A percentile compares a stretch with the other conserved stretches of the same genome.
These are phyloP conservation scores for Eustalomyia histrio DNA, from an alignment of 2,888 invertebrate species.

Conservation along the genomic window DNA sequence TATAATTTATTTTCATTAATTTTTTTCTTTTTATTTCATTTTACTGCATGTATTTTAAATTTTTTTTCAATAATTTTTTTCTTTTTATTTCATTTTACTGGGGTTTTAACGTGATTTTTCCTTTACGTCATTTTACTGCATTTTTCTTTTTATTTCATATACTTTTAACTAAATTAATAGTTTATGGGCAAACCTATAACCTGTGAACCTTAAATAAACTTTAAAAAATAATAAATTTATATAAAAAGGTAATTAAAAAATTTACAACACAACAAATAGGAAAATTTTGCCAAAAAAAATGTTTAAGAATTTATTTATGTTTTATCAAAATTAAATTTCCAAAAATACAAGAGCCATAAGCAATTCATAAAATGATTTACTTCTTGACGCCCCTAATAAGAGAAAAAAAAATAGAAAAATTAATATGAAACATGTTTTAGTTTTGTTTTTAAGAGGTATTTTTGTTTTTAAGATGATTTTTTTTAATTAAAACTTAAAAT, in stretches of 20 bases:
- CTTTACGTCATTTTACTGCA: not conserved
- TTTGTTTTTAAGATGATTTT: constrained; percentile 42
- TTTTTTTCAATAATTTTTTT: not conserved
- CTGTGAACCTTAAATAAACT: constrained; percentile 7
- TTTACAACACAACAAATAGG: not conserved
- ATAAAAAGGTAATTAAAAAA: not conserved
- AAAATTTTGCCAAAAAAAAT: not conserved
- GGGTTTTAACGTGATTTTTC: no score
- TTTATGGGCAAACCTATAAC: not conserved
- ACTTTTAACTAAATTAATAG: not conserved
- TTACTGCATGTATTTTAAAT: not conserved
- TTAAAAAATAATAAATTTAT: not conserved
- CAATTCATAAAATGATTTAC: constrained; percentile 14
- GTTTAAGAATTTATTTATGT: no score
- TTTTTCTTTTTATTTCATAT: no score
- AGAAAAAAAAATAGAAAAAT: constrained; percentile 42
- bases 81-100: not conserved
- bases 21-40: not conserved
- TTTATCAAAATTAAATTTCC: no score
- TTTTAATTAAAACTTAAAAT: constrained; percentile 55
- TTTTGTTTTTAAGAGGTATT: constrained; percentile 44
- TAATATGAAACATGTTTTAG: constrained; percentile 1
- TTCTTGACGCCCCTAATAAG: constrained; percentile 34
- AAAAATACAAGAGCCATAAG: not conserved
- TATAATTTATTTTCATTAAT: no score